Conservation (phyloP, 2,797 vertebrate genomes). For the Chlorospingus flavigularis region DNA sequence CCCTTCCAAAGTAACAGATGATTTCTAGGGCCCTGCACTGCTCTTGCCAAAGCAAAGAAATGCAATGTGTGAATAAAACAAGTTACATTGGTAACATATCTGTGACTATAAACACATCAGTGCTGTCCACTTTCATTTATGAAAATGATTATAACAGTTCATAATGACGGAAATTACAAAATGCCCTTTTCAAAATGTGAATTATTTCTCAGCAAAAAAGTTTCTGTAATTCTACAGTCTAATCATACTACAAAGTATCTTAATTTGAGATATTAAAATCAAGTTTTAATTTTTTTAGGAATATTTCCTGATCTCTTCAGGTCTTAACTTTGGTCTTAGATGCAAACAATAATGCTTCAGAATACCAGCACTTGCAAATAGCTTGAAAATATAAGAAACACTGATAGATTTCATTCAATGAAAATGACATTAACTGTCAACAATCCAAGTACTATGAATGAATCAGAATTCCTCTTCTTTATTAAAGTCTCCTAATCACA, state of each 20-base stretch:
- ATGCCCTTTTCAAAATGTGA: not conserved
- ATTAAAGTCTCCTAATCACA: slow-evolving; percentile 68
- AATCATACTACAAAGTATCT: not conserved
- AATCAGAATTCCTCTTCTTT: slow-evolving; percentile 63
- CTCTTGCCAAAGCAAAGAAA: not conserved
- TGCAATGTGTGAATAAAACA: not conserved
- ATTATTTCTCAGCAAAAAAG: not conserved
- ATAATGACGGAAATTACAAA: not conserved
- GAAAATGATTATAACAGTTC: not conserved
- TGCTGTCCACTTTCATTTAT: not conserved
- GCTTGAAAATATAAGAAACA: slow-evolving; percentile 49
- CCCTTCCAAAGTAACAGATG: not conserved
- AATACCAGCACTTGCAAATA: slow-evolving; percentile 31
- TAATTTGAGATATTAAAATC: not conserved
- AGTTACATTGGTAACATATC: not conserved
- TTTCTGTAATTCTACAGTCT: not conserved
- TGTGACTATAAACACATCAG: not conserved
- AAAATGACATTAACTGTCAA: slow-evolving; percentile 69
- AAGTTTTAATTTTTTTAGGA: not conserved
- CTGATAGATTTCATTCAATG: slow-evolving; percentile 51
- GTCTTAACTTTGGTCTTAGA: not conserved
- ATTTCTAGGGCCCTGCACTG: not conserved
- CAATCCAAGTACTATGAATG: slow-evolving; percentile 33
- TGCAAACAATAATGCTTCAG: slow-evolving; percentile 30
- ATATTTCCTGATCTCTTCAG: not conserved